Base-by-base conservation (phyloP, 2,888 invertebrate genomes). In the Schizotus pectinicornis region DNA sequence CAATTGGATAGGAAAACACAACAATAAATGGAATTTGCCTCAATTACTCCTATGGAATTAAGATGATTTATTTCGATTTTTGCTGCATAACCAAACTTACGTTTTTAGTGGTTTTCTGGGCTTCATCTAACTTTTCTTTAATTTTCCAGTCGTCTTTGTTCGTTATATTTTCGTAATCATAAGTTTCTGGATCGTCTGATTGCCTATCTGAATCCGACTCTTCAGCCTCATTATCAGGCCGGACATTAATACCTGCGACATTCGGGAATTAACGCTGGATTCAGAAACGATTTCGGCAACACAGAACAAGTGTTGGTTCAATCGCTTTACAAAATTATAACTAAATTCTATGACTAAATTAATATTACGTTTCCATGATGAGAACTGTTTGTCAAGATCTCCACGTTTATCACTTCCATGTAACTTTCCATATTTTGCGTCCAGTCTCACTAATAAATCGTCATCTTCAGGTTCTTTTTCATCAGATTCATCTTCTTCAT, bases 381-480 rank as follows among this genome's bases (percentile, higher is more conserved):
- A 61, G 51, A 62, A 72, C 66, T 59, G 63, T 64, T 72, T 83
- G 65, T 66, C 83, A 76, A 77, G 75, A 37, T 80, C 78, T 14
- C 64, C 67, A 57, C 75, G 70, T 62, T 85, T 84, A 7, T 74
- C 72, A 9, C 12, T 70, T 69, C 43, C 53, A 9, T 86, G 86
- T 50, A 90, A 77, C 63, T 88, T 86, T 47, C 90, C 90, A 75
- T 90, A 90, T 82, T 89, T 89, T 22, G 86, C 87, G 74, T 90
- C 90, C 54, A 90, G 79, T 63, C 89, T 84, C 70, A 81, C 87
- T 68, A 90, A 81, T 42, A 90, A 79, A 62, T 90, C 89, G 5
- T 83, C 83, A 72, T 90, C 90, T 71, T 89, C 89, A 1, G 88
- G 85, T 8, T 73, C 73, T 48, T 71, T 67, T 31, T 67, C 75